Evolutionary conservation across 2,113 vertebrate species (phyloP).

Genomic region (Solenodon paradoxus): DNA sequence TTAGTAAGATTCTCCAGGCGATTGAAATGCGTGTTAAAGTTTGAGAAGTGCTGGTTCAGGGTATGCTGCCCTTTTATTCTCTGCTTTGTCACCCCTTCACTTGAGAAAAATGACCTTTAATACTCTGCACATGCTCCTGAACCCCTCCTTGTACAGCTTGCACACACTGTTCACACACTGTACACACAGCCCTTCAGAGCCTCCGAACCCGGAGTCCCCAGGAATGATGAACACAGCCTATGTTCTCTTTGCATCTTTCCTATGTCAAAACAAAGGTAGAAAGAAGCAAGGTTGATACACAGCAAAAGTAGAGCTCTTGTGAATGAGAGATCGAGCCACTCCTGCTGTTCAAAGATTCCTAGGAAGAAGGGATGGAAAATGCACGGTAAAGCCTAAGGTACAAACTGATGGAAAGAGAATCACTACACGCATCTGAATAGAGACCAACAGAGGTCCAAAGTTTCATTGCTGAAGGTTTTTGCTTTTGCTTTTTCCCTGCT

Average conservation of each 20-base stretch:
- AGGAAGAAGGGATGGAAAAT: not conserved
- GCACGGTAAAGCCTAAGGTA: not conserved
- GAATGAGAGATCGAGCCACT: not conserved
- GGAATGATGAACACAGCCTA: not conserved
- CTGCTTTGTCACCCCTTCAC: not conserved
- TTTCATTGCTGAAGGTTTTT: constrained; percentile 31
- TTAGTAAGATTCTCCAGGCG: not conserved
- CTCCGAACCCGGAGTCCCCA: not conserved
- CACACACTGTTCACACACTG: not conserved
- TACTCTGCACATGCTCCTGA: not conserved
- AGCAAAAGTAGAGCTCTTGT: not conserved
- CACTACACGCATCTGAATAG: constrained; percentile 43
- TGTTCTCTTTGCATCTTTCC: not conserved
- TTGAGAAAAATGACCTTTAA: not conserved
- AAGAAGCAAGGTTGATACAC: not conserved
- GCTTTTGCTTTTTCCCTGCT: not conserved
- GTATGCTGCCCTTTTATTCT: not conserved
- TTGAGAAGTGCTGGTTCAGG: not conserved
- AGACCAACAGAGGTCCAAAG: not conserved
- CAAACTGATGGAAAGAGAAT: not conserved
- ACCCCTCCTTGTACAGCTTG: not conserved
- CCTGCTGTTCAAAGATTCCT: not conserved
- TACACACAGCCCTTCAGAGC: not conserved
- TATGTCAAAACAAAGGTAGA: not conserved
- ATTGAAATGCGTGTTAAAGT: not conserved